These are phyloP conservation scores for Tachina lurida DNA, from an alignment of 2,888 invertebrate species.

Conservation along the genomic window DNA sequence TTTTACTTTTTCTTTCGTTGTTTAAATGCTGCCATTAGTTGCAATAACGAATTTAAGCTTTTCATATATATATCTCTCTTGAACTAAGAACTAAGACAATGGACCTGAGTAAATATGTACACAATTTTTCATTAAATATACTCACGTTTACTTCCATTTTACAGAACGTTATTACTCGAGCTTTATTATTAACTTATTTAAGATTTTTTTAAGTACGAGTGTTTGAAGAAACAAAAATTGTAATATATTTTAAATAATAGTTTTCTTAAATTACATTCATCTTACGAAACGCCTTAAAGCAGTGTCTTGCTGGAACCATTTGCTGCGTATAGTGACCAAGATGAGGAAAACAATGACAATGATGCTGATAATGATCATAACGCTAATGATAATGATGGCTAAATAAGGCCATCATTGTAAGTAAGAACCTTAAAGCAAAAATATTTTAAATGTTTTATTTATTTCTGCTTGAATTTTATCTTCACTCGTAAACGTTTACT, in stretches of 20 bases:
- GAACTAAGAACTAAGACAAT: neutral
- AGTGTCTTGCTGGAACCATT: slow-evolving; percentile 27
- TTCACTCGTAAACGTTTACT: slow-evolving; percentile 40
- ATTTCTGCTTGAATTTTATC: slow-evolving; percentile 39
- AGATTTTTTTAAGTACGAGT: slow-evolving; percentile 10
- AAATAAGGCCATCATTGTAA: slow-evolving; percentile 37
- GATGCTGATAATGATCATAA: slow-evolving; percentile 24
- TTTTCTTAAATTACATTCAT: slow-evolving; percentile 59
- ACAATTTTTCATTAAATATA: slow-evolving; percentile 47
- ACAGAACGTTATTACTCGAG: neutral
- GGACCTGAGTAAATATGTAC: neutral
- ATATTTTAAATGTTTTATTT: slow-evolving; percentile 35
- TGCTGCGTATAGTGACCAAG: slow-evolving; percentile 28
- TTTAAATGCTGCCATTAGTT: slow-evolving; percentile 9
- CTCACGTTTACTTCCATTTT: slow-evolving; percentile 28
- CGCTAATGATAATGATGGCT: slow-evolving; percentile 45
- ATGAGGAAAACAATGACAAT: slow-evolving; percentile 5
- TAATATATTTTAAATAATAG: slow-evolving; percentile 57
- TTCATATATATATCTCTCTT: neutral
- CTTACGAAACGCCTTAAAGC: slow-evolving; percentile 46
- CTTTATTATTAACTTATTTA: slow-evolving; percentile 39
- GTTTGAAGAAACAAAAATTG: slow-evolving; percentile 13
- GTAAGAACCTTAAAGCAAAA: slow-evolving; percentile 41
- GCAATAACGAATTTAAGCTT: slow-evolving; percentile 1
- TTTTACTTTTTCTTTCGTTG: neutral